Percentiles rank a stretch among this genome's conserved stretches.
Evolutionary conservation across 2,113 vertebrate genomes (phyloP).

Genomic region (Oreochromis aureus): DNA sequence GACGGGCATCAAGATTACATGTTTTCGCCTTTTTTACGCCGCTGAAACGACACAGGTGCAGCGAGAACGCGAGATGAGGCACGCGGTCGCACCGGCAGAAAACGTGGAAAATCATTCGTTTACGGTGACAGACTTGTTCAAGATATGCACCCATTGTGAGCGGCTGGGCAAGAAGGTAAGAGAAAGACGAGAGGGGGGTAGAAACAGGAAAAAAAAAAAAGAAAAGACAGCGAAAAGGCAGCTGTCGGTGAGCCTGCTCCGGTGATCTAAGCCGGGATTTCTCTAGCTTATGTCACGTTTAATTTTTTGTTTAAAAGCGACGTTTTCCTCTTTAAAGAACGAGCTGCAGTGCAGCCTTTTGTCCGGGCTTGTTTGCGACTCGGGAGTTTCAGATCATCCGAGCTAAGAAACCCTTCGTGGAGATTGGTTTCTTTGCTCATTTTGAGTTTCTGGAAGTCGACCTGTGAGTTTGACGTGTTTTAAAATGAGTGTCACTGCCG

Average conservation of each 20-base stretch:
- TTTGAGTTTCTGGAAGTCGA: not conserved
- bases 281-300: not conserved
- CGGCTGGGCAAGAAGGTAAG: constrained; percentile 75
- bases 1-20: not conserved
- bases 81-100: constrained; percentile 62
- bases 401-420: not conserved
- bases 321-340: not conserved
- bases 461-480: not conserved
- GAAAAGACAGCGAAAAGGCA: not conserved
- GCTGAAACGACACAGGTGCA: not conserved
- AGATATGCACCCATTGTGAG: constrained; percentile 75
- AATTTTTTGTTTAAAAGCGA: not conserved
- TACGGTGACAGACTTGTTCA: constrained; percentile 61
- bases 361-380: constrained; percentile 60
- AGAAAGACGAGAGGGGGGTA: not conserved
- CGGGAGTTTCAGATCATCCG: not conserved
- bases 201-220: not conserved
- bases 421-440: not conserved
- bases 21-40: not conserved
- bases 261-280: too few relatives aligned
- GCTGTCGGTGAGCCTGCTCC: not conserved
- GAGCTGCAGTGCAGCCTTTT: constrained; percentile 67
- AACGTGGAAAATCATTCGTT: constrained; percentile 63
- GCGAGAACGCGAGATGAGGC: constrained; percentile 69
- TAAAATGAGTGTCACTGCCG: not conserved